A percentile compares a stretch with the other conserved stretches of the same genome.
phyloP scores from a whole-genome alignment of 2,113 vertebrate genomes.

The Elanoides forficatus region DNA sequence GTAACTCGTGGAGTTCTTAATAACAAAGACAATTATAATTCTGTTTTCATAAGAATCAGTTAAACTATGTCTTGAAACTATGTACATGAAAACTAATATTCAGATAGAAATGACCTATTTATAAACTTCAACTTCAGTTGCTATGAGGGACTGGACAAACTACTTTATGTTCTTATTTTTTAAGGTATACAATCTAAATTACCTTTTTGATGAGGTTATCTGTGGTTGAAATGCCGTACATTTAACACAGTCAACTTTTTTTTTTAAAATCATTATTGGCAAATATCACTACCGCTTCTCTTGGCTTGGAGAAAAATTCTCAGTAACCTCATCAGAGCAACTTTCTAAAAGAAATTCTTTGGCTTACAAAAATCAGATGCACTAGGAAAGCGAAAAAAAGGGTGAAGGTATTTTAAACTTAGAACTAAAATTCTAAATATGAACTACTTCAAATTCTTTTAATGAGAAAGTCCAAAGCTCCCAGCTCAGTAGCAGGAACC shows the following conservation, averaged over 20 bases:
- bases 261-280: not conserved
- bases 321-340: not conserved
- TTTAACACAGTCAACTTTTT: not conserved
- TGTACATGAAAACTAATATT: not conserved
- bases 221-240: not conserved
- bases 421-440: not conserved
- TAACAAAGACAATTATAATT: slow-evolving; percentile 1
- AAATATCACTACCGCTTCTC: not conserved
- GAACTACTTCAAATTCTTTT: not conserved
- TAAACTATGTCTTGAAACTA: not conserved
- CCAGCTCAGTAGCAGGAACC: not conserved
- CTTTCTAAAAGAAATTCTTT: not conserved
- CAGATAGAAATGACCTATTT: not conserved
- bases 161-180: not conserved
- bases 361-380: not conserved
- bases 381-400: not conserved
- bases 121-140: not conserved
- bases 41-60: not conserved
- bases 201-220: not conserved
- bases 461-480: not conserved
- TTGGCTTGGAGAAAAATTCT: not conserved
- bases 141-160: not conserved
- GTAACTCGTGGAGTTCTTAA: slow-evolving; percentile 16
- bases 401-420: not conserved
- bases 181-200: not conserved